Conservation (phyloP, 37 sponge, comb jelly and placozoan genomes). For the Geodia barretti region DNA sequence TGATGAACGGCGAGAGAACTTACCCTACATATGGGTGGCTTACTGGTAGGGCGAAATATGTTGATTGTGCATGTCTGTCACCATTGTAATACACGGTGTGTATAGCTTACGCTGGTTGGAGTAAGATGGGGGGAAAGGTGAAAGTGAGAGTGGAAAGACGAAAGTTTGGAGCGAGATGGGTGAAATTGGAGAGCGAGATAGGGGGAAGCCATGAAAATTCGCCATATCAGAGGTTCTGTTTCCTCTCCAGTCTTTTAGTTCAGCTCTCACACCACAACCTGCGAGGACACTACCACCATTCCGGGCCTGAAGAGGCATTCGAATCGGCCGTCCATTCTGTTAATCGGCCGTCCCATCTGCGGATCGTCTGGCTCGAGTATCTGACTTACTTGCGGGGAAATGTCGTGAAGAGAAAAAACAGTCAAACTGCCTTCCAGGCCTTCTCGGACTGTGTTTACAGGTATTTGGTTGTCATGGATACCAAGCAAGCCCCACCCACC, state of each 20-base stretch:
- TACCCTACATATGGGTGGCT: constrained; percentile 36
- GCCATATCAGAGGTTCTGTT: too few relatives aligned
- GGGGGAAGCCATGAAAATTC: too few relatives aligned
- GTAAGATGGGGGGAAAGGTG: too few relatives aligned
- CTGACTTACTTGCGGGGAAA: constrained; percentile 11
- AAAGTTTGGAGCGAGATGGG: too few relatives aligned
- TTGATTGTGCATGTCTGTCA: neutral
- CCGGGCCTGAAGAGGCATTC: constrained; percentile 30
- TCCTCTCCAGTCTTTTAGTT: constrained; percentile 46
- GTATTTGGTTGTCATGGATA: constrained; percentile 34
- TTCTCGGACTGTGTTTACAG: constrained; percentile 33
- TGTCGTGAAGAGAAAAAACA: neutral
- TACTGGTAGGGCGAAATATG: constrained; percentile 62
- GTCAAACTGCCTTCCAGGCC: constrained; percentile 1
- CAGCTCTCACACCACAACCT: constrained; percentile 15
- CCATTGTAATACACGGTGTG: neutral
- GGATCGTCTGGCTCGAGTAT: constrained; percentile 43
- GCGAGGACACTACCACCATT: constrained; percentile 14
- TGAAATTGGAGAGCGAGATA: too few relatives aligned
- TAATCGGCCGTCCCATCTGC: neutral
- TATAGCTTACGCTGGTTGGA: too few relatives aligned
- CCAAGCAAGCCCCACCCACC: neutral
- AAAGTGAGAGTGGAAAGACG: too few relatives aligned
- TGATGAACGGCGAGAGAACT: neutral
- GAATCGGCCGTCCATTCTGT: constrained; percentile 50